phyloP scores from a whole-genome alignment of 2,888 invertebrate species.

The Tanypteryx hageni region DNA sequence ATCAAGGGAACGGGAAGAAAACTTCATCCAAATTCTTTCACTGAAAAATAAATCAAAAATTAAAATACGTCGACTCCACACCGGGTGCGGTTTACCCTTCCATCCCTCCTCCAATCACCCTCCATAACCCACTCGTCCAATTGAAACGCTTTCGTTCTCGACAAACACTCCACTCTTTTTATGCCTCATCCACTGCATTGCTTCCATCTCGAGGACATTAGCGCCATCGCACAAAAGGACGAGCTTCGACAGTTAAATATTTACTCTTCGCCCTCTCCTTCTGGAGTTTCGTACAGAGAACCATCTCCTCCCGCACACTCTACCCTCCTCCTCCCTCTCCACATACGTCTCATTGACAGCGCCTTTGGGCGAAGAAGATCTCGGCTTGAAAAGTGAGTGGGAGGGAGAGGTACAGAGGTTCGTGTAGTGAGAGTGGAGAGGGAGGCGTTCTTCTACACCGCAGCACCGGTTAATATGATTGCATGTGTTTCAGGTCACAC shows the following conservation, averaged over 20 bases:
- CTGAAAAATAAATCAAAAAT: background rate
- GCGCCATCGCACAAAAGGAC: background rate
- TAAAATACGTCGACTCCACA: no score
- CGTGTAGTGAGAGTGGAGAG: background rate
- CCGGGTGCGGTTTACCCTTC: no score
- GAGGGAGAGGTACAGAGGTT: no score
- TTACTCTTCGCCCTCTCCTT: conserved; percentile 14
- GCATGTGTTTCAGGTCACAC: background rate
- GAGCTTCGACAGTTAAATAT: conserved; percentile 35
- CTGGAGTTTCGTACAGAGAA: background rate
- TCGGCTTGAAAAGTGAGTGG: no score
- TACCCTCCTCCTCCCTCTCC: background rate
- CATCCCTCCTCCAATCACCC: background rate
- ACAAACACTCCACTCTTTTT: background rate
- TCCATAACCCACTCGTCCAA: background rate
- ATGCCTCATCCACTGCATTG: background rate
- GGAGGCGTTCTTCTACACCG: background rate
- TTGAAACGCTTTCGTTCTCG: background rate
- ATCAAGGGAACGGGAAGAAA: no score
- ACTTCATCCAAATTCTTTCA: background rate
- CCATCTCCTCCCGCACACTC: background rate
- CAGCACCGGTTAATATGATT: background rate
- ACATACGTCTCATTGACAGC: background rate
- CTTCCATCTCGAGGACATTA: conserved; percentile 38
- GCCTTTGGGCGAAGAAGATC: no score